Conservation (phyloP, 2,113 vertebrate genomes). For the Gymnogyps californianus region DNA sequence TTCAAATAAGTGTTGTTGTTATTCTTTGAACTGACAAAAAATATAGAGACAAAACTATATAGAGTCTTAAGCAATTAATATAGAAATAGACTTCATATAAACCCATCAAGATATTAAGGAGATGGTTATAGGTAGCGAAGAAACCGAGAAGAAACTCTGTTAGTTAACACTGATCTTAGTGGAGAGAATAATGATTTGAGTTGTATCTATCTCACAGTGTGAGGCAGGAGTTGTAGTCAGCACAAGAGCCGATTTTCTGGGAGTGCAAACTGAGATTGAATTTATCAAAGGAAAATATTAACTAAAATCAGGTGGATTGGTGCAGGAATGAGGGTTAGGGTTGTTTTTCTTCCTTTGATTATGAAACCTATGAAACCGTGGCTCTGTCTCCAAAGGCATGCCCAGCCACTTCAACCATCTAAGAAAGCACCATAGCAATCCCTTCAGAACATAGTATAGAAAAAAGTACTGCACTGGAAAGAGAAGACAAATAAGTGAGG, state of each 20-base stretch:
- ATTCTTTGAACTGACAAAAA: not conserved
- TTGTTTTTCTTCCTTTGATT: not conserved
- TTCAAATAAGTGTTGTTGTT: not conserved
- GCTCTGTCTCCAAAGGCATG: not conserved
- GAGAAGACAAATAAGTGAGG: not conserved
- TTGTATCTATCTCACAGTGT: not conserved
- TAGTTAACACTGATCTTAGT: not conserved
- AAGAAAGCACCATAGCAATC: not conserved
- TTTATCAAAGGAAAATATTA: not conserved
- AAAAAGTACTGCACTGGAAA: not conserved
- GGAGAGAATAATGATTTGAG: not conserved
- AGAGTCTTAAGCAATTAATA: not conserved
- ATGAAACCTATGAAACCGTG: not conserved
- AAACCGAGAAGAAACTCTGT: not conserved
- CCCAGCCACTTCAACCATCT: not conserved
- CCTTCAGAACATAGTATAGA: not conserved
- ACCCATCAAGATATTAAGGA: not conserved
- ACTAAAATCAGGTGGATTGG: not conserved
- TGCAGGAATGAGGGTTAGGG: not conserved
- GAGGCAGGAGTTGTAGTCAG: not conserved
- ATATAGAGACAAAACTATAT: not conserved
- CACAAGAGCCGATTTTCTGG: not conserved
- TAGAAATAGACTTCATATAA: not conserved
- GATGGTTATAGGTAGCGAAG: not conserved
- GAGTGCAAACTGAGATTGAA: not conserved